phyloP scores from a whole-genome alignment of 2,113 vertebrate genomes.

The Tylochromis polylepis region DNA sequence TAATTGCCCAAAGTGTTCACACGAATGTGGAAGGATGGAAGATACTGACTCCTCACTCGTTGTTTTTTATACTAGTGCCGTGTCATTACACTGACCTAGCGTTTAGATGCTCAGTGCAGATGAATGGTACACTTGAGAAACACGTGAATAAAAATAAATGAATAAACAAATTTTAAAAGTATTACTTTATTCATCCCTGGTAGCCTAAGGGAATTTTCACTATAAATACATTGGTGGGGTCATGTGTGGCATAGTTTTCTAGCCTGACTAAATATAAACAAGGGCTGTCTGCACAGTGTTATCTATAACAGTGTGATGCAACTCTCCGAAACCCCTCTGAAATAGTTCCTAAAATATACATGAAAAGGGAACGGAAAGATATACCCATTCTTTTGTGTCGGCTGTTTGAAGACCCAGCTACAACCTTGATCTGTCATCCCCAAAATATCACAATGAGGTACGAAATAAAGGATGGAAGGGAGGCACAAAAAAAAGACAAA shows the following conservation, averaged over 20 bases:
- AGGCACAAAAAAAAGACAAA: not conserved
- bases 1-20: slow-evolving; percentile 21
- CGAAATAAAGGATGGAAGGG: not conserved
- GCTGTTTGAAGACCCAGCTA: slow-evolving; percentile 37
- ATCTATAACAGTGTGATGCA: slow-evolving; percentile 55
- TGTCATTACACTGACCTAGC: not conserved
- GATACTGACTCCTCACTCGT: not conserved
- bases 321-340: slow-evolving; percentile 64
- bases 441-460: slow-evolving; percentile 29
- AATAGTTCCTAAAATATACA: slow-evolving; percentile 71
- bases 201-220: slow-evolving; percentile 32
- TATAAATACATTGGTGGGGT: slow-evolving; percentile 60
- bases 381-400: slow-evolving; percentile 21
- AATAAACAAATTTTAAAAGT: not conserved
- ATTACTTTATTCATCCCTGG: not conserved
- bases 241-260: slow-evolving; percentile 48
- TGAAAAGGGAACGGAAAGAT: slow-evolving; percentile 55
- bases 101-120: not conserved
- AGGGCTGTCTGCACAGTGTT: slow-evolving; percentile 28
- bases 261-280: slow-evolving; percentile 69
- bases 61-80: not conserved
- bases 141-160: not conserved
- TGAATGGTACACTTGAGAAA: not conserved
- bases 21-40: not conserved
- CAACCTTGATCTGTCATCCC: slow-evolving; percentile 45